A percentile compares a stretch with the other conserved stretches of the same genome.
phyloP scores from a whole-genome alignment of 2,113 vertebrate genomes.

The Micromys minutus region DNA sequence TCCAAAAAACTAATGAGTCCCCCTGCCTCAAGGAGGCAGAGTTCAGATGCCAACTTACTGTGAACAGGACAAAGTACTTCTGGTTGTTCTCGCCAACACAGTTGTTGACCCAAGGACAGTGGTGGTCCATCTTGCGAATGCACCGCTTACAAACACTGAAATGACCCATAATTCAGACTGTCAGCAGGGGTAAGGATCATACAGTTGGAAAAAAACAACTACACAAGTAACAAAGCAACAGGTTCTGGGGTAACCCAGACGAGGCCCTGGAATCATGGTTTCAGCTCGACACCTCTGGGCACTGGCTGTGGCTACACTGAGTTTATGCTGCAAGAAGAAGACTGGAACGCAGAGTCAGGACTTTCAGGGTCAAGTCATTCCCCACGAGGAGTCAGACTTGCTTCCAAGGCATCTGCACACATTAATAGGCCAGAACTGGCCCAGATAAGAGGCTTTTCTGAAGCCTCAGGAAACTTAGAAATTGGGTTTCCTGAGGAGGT shows the following conservation, averaged over 20 bases:
- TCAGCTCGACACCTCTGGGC: neutral
- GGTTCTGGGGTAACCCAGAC: neutral
- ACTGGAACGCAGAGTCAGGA: neutral
- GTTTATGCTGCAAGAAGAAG: neutral
- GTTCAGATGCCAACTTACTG: slow-evolving; percentile 89
- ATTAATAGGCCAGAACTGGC: neutral
- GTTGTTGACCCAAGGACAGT: slow-evolving; percentile 99
- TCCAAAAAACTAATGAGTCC: neutral
- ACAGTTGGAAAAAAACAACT: neutral
- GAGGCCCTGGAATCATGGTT: neutral
- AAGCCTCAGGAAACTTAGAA: neutral
- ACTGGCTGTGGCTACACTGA: fast-evolving
- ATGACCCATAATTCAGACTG: slow-evolving; percentile 45
- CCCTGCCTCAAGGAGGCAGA: neutral
- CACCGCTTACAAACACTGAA: slow-evolving; percentile 98
- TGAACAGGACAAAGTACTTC: slow-evolving; percentile 99
- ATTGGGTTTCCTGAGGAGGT: neutral
- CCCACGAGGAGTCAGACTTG: neutral
- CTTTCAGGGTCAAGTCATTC: neutral
- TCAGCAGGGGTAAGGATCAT: neutral
- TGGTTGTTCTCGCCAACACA: slow-evolving; percentile 99
- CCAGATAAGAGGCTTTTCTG: neutral
- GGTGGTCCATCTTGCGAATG: slow-evolving; percentile 99
- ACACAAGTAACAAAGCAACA: neutral
- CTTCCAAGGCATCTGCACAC: neutral